Base-by-base conservation (phyloP, 1,140 invertebrate species). In the Hetaerina americana region DNA sequence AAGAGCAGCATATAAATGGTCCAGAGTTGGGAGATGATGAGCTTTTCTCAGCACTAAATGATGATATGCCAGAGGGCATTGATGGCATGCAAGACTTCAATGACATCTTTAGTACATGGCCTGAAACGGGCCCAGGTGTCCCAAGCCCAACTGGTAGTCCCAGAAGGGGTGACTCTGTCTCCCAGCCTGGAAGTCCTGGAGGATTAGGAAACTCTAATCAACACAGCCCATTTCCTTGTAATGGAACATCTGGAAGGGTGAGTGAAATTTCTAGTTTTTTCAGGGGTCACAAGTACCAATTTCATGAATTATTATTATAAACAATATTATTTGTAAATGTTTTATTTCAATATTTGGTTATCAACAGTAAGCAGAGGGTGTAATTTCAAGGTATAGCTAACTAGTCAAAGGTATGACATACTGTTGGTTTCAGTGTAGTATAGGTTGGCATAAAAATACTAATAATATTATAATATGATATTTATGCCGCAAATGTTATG, bases 1-100 rank as follows among this genome's bases (percentile, higher is more conserved):
- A 91, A 81, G 90, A 92, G 76, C 87, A 90, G 74, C 91, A 92
- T 75, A 89, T 90, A 75, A 89, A 89, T 75, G 89, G 87, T 75
- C 87, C 88, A 69, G 90, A 90, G 75, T 78, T 90, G 28, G 89
- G 87, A 27, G 91, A 92, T 77, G 91, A 92, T 76, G 89, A 90
- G 75, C 81, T 93, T 27, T 86, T 92, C 74, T 85, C 85, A 26
- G 87, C 84, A 2, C 78, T 90, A 1, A 85, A 88, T 66, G 88
- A 90, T 72, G 84, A 87, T 76, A 90, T 92, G 84, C 83, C 84
- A 24, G 90, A 90, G 76, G 89, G 88, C 29, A 91, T 91, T 77
- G 88, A 87, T 69, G 84, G 86, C 71, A 88, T 89, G 84, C 86
- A 87, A 75, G 89, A 90, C 77, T 89, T 90, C 77, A 86, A 87